These are phyloP conservation scores for Procavia capensis DNA, from an alignment of 2,113 vertebrate genomes.

Conservation along the genomic window DNA sequence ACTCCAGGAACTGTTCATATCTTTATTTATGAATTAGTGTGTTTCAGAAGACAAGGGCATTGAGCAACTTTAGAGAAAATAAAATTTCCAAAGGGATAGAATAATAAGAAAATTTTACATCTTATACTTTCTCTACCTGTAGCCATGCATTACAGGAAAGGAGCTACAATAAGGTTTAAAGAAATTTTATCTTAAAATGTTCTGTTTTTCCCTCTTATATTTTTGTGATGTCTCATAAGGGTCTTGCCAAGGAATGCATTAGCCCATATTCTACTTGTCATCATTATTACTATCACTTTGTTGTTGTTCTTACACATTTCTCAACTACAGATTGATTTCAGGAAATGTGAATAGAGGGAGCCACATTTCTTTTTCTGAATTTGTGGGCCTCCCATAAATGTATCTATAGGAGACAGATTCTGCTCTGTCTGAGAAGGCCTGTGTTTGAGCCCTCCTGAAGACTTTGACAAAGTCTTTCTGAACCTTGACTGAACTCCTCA, in stretches of 20 bases:
- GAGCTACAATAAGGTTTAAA: neutral
- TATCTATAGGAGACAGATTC: neutral
- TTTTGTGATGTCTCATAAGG: neutral
- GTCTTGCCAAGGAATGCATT: neutral
- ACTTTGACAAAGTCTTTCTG: slow-evolving; percentile 55
- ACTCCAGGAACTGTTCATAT: neutral
- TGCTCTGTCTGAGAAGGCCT: neutral
- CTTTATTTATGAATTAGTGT: neutral
- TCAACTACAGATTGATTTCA: neutral
- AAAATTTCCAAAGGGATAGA: neutral
- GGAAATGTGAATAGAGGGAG: neutral
- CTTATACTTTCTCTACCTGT: neutral
- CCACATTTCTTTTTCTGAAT: neutral
- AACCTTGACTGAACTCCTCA: slow-evolving; percentile 74
- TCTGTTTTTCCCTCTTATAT: neutral
- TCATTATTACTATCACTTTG: slow-evolving; percentile 36
- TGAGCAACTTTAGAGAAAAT: neutral
- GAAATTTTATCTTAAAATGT: neutral
- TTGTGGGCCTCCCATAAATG: neutral
- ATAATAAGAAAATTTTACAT: slow-evolving; percentile 20
- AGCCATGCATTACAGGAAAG: neutral
- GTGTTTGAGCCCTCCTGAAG: neutral
- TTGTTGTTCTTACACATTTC: neutral
- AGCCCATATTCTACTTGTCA: neutral
- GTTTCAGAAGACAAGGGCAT: neutral